Evolutionary conservation across 2,797 vertebrate genomes (phyloP).

Genomic region (Lepus townsendii): DNA sequence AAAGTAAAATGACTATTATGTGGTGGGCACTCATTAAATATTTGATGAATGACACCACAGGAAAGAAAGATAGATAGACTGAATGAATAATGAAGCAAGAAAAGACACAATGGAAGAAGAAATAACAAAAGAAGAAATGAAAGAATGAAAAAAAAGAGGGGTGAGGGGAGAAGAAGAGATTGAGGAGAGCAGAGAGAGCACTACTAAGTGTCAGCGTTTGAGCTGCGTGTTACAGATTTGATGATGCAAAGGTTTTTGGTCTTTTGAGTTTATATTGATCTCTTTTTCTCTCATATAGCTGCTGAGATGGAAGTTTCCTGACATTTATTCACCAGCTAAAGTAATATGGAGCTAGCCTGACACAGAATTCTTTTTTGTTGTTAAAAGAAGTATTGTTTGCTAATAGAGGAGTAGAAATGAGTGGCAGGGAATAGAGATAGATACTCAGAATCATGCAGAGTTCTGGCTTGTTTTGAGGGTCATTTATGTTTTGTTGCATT

Average conservation of each 20-base stretch:
- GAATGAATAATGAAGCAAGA: neutral
- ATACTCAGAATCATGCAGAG: neutral
- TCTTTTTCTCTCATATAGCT: neutral
- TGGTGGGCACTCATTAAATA: neutral
- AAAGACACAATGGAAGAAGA: neutral
- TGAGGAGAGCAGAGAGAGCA: neutral
- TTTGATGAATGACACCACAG: neutral
- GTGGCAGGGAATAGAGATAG: neutral
- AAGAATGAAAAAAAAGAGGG: neutral
- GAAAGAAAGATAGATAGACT: neutral
- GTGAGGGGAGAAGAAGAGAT: neutral
- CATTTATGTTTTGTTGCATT: neutral
- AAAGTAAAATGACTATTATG: neutral
- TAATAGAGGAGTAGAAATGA: too few species aligned
- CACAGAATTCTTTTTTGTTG: neutral
- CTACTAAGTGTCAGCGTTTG: neutral
- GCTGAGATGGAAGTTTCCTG: neutral
- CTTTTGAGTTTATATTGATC: neutral
- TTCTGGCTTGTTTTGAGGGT: neutral
- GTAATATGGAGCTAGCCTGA: neutral
- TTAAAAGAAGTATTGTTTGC: neutral
- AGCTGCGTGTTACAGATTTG: neutral
- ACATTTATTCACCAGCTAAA: neutral
- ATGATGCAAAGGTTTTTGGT: neutral
- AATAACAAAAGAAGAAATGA: neutral